phyloP scores from a whole-genome alignment of 2,797 vertebrate species.

The Pipistrellus pygmaeus region DNA sequence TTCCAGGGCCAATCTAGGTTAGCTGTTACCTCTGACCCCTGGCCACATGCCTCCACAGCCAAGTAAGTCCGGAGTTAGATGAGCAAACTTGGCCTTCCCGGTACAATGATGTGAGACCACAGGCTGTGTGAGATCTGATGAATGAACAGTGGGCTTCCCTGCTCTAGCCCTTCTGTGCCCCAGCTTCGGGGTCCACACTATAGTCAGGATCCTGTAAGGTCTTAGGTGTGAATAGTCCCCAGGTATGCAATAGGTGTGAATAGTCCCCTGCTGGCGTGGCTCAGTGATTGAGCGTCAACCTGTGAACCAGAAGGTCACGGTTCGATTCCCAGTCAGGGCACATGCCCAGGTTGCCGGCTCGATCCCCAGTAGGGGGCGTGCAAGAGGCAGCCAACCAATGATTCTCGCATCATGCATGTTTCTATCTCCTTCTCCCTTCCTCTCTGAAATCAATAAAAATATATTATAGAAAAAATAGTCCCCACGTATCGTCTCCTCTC shows the following conservation, averaged over 20 bases:
- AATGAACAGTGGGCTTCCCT: rapidly evolving
- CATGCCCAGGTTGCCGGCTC: too few relatives aligned
- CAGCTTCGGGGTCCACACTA: neutral
- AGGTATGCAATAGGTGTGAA: neutral
- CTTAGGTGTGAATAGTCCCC: neutral
- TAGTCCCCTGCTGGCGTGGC: neutral
- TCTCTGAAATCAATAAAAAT: too few relatives aligned
- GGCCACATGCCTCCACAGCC: neutral
- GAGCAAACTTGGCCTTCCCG: neutral
- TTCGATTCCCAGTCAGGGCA: too few relatives aligned
- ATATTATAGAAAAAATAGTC: neutral
- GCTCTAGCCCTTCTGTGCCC: neutral
- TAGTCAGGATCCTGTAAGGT: neutral
- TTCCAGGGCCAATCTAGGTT: neutral
- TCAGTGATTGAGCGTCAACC: too few relatives aligned
- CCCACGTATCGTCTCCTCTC: neutral
- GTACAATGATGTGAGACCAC: neutral
- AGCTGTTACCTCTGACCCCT: neutral
- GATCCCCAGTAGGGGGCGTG: too few relatives aligned
- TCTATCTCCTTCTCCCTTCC: too few relatives aligned
- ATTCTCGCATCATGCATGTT: too few relatives aligned
- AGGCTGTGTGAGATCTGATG: too few relatives aligned
- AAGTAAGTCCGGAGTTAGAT: neutral
- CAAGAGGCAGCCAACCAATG: too few relatives aligned
- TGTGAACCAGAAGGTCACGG: too few relatives aligned